These are phyloP conservation scores for Xestia c-nigrum DNA, from an alignment of 2,888 invertebrate genomes.

Conservation along the genomic window DNA sequence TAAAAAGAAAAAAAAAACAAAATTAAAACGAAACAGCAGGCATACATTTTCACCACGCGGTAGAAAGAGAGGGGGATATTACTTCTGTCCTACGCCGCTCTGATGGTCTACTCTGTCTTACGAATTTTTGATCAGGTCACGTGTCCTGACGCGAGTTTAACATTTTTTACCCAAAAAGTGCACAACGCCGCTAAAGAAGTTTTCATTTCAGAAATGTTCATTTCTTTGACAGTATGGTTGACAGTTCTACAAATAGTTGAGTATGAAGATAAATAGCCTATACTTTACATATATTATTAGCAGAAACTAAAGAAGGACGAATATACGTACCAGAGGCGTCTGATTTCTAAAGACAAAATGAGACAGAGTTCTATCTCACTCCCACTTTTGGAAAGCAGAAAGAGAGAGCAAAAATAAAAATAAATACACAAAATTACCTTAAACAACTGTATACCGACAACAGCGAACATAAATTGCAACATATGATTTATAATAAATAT, in stretches of 20 bases:
- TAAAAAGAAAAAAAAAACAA: no score
- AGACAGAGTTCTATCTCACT: not conserved
- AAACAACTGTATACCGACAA: conserved; percentile 99
- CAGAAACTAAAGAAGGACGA: not conserved
- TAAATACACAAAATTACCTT: conserved; percentile 92
- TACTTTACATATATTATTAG: not conserved
- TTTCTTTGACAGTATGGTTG: conserved; percentile 34
- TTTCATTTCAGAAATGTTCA: no score
- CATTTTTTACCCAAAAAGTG: no score
- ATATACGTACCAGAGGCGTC: conserved; percentile 36
- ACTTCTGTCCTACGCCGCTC: no score
- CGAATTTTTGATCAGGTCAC: no score
- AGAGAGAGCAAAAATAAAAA: conserved; percentile 5
- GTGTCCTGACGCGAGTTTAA: no score
- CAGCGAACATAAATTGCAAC: conserved; percentile 99
- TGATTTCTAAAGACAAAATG: conserved; percentile 8
- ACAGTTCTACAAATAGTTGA: conserved; percentile 28
- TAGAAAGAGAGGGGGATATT: no score
- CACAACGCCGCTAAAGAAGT: no score
- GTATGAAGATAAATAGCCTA: not conserved
- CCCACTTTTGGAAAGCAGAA: conserved; percentile 5
- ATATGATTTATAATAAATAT: conserved; percentile 99
- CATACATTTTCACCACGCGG: no score
- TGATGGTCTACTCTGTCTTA: no score
- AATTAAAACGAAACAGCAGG: no score